A percentile compares a stretch with the other conserved stretches of the same genome.
These are phyloP conservation scores for Listrodromus nycthemerus DNA, from an alignment of 2,888 invertebrate genomes.

Conservation along the genomic window DNA sequence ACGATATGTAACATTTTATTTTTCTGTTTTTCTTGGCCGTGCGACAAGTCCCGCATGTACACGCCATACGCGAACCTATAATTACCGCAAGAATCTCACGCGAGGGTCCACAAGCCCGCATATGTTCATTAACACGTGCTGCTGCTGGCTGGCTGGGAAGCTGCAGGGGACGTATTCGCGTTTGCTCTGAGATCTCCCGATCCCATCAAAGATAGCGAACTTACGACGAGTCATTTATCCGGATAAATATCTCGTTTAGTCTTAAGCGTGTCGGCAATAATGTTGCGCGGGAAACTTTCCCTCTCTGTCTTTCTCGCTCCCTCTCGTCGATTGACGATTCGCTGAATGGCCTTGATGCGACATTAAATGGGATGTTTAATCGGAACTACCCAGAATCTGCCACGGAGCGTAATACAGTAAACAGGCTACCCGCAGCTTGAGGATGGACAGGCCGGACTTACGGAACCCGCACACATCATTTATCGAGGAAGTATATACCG, in stretches of 20 bases:
- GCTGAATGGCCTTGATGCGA: conserved; percentile 30
- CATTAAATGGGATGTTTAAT: conserved; percentile 37
- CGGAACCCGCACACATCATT: not conserved
- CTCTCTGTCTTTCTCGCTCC: not conserved
- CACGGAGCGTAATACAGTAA: not conserved
- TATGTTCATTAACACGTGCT: conserved; percentile 63
- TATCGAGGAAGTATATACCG: not conserved
- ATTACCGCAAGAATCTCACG: conserved; percentile 51
- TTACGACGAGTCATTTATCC: conserved; percentile 40
- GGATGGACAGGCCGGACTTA: not conserved
- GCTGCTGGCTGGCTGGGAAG: conserved; percentile 3
- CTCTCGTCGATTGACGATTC: conserved; percentile 14
- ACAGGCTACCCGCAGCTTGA: conserved; percentile 35
- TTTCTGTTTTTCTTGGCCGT: conserved; percentile 4
- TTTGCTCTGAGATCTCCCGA: conserved; percentile 40
- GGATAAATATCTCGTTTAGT: conserved; percentile 42
- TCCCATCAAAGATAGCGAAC: conserved; percentile 55
- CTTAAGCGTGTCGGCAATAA: conserved; percentile 22
- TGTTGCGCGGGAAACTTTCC: conserved; percentile 14
- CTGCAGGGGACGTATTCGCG: conserved; percentile 30
- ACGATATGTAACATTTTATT: conserved; percentile 19
- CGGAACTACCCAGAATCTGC: not conserved
- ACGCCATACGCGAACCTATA: conserved; percentile 38
- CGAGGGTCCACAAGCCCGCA: conserved; percentile 28
- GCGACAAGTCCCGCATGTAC: conserved; percentile 6